phyloP scores from a whole-genome alignment of 2,888 invertebrate genomes.

The Disparrhopalites patrizii region DNA sequence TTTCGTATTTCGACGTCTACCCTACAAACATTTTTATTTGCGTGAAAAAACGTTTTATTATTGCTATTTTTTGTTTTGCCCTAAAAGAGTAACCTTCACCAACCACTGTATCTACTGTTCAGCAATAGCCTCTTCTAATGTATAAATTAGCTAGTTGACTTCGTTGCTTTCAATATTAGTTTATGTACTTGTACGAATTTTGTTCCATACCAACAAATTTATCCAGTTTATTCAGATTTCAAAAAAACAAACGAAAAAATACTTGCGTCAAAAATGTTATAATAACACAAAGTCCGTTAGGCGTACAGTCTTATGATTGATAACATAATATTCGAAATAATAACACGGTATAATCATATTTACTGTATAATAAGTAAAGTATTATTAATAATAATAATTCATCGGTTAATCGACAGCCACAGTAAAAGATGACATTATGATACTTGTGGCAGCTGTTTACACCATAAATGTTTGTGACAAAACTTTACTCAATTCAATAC shows the following conservation, averaged over 20 bases:
- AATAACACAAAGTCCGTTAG: not conserved
- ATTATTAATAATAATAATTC: slow-evolving; percentile 4
- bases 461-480: slow-evolving; percentile 9
- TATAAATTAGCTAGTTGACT: too few species aligned
- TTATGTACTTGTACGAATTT: too few species aligned
- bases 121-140: too few species aligned
- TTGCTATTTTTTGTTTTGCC: not conserved
- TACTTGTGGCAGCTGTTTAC: not conserved
- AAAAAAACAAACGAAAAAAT: too few species aligned
- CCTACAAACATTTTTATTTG: slow-evolving; percentile 1
- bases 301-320: not conserved
- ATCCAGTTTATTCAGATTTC: too few species aligned
- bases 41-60: not conserved
- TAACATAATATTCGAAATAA: not conserved
- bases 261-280: not conserved
- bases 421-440: not conserved
- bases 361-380: slow-evolving; percentile 2
- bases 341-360: slow-evolving; percentile 6
- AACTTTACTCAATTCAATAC: not conserved
- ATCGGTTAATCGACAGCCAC: not conserved
- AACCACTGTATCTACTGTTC: too few species aligned
- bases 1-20: too few species aligned
- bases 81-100: slow-evolving; percentile 1
- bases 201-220: too few species aligned
- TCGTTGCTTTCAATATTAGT: not conserved